phyloP scores from a whole-genome alignment of 2,888 invertebrate genomes.

The Synergus umbraculus region DNA sequence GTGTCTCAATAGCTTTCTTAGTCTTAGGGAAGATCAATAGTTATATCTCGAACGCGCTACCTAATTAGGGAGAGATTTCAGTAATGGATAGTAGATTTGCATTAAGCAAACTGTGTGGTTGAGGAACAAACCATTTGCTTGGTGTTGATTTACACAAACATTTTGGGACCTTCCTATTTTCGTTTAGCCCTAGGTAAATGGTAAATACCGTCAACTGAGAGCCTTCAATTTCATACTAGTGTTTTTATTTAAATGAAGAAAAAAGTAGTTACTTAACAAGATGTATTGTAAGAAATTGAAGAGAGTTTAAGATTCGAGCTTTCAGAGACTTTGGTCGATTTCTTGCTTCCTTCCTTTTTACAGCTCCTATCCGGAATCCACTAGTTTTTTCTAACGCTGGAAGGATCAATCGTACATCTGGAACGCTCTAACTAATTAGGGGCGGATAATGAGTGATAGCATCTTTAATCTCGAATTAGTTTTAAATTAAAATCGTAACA shows the following conservation, averaged over 20 bases:
- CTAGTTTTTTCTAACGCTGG: not conserved
- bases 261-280: not conserved
- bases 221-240: no score
- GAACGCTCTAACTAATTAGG: conserved; percentile 1
- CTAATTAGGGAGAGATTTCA: not conserved
- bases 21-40: not conserved
- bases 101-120: not conserved
- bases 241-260: not conserved
- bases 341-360: conserved; percentile 17
- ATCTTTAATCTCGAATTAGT: not conserved
- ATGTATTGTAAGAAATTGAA: not conserved
- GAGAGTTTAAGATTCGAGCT: not conserved
- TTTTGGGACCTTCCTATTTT: no score
- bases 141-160: no score
- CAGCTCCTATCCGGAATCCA: not conserved
- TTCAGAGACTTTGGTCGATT: not conserved
- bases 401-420: conserved; percentile 24
- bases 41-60: not conserved
- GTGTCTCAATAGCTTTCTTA: not conserved
- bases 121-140: no score
- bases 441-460: not conserved
- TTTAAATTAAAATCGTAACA: not conserved
- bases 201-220: no score
- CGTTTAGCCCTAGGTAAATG: no score
- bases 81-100: not conserved